Percentiles rank a stretch among this genome's conserved stretches.
Conservation (phyloP, 37 sponge, comb jelly and placozoan genomes). For the Beroe ovata region DNA sequence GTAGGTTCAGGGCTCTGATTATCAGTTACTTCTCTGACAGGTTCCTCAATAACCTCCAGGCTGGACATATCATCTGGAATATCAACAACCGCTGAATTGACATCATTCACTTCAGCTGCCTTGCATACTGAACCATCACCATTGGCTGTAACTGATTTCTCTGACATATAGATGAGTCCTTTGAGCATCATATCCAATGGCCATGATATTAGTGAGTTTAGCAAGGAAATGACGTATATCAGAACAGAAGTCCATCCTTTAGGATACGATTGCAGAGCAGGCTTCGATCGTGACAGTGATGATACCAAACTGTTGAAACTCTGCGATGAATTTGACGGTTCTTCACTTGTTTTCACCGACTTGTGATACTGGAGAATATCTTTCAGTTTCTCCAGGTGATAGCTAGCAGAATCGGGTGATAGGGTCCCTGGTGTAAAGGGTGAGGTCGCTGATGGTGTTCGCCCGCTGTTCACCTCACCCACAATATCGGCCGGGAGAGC, state of each 20-base stretch:
- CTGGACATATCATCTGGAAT: no score
- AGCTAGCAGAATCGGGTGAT: background rate
- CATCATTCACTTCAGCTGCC: background rate
- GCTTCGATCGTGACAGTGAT: background rate
- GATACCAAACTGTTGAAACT: background rate
- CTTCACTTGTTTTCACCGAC: background rate
- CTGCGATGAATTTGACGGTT: background rate
- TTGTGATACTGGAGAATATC: background rate
- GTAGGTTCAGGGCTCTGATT: no score
- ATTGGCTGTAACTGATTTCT: background rate
- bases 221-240: background rate
- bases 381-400: background rate
- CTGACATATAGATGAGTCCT: background rate
- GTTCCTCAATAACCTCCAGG: no score
- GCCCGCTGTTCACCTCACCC: background rate
- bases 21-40: no score
- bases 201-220: background rate
- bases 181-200: background rate
- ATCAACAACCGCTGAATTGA: background rate
- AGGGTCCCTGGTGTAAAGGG: slow-evolving; percentile 70
- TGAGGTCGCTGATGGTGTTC: slow-evolving; percentile 36
- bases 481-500: slow-evolving; percentile 78
- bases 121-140: background rate
- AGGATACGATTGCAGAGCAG: background rate
- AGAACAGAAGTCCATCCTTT: background rate